A percentile compares a stretch with the other conserved stretches of the same genome.
Evolutionary conservation across 2,113 vertebrate species (phyloP).

Genomic region (Epinephelus lanceolatus): DNA sequence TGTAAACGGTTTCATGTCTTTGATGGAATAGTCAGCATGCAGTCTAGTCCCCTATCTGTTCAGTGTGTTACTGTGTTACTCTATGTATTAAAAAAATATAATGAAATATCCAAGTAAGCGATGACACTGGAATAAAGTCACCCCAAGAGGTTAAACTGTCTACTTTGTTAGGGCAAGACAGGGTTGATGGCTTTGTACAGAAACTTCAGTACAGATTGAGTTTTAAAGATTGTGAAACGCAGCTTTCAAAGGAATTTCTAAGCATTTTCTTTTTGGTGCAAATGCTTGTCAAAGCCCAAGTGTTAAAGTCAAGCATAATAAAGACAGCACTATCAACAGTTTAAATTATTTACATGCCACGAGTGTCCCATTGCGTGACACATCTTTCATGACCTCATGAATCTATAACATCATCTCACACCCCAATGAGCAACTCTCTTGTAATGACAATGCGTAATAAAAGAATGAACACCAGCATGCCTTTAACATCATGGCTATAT

Average conservation of each 20-base stretch:
- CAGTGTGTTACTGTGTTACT: not conserved
- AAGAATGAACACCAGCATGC: constrained; percentile 30
- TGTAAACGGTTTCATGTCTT: not conserved
- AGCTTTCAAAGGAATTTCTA: not conserved
- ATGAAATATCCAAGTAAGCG: not conserved
- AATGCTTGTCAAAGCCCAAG: not conserved
- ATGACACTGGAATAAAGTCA: constrained; percentile 3
- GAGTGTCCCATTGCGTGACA: constrained; percentile 57
- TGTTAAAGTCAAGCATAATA: not conserved
- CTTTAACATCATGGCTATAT: constrained; percentile 33
- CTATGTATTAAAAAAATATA: constrained; percentile 5
- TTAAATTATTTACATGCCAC: constrained; percentile 37
- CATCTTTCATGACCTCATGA: constrained; percentile 45
- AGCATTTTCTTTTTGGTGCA: not conserved
- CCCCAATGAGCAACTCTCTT: constrained; percentile 16
- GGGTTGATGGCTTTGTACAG: not conserved
- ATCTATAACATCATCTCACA: constrained; percentile 46
- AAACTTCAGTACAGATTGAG: not conserved
- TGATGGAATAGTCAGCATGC: constrained; percentile 31
- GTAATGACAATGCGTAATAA: constrained; percentile 17
- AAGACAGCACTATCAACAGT: constrained; percentile 17
- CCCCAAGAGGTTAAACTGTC: not conserved
- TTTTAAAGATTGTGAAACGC: not conserved
- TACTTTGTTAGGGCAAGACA: not conserved
- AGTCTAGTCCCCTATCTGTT: not conserved